phyloP scores from a whole-genome alignment of 2,113 vertebrate genomes.

The Numida meleagris region DNA sequence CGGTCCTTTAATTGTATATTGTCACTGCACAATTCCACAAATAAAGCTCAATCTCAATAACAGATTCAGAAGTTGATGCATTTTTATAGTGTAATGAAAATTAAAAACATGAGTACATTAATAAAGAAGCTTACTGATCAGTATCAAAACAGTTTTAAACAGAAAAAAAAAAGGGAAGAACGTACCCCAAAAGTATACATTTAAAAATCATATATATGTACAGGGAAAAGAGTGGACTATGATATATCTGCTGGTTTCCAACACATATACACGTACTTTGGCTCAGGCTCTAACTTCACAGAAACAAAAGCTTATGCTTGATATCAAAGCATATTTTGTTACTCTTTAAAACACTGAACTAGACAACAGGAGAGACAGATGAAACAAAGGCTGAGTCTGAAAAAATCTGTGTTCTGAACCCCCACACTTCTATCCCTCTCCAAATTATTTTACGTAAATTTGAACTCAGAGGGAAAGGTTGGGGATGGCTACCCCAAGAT shows the following conservation, averaged over 20 bases:
- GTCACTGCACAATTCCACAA: not conserved
- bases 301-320: not conserved
- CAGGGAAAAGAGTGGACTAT: not conserved
- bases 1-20: not conserved
- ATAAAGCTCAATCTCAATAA: not conserved
- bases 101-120: not conserved
- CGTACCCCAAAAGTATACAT: not conserved
- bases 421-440: not conserved
- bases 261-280: not conserved
- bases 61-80: not conserved
- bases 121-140: not conserved
- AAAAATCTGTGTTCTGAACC: not conserved
- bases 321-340: not conserved
- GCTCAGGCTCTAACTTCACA: not conserved
- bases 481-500: not conserved
- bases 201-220: not conserved
- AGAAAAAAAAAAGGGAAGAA: not conserved
- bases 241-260: not conserved
- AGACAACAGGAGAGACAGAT: not conserved
- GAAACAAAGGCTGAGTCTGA: not conserved
- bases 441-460: not conserved
- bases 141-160: not conserved
- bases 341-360: not conserved
- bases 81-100: not conserved
- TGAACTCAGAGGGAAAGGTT: not conserved